Evolutionary conservation across 2,888 invertebrate species (phyloP).

Genomic region (Synergus gifuensis): DNA sequence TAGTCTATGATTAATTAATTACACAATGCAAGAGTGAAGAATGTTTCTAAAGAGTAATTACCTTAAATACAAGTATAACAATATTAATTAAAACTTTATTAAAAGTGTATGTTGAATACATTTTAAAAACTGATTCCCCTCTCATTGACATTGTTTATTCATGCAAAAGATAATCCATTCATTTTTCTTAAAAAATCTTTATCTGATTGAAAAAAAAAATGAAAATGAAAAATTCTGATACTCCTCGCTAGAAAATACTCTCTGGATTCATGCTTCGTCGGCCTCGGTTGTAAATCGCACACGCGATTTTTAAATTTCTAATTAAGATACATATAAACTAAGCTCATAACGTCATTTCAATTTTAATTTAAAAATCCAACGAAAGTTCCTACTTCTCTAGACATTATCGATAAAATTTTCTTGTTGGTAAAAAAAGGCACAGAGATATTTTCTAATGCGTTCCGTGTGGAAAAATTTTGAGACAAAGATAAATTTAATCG

Average conservation of each 20-base stretch:
- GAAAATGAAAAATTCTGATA: not conserved
- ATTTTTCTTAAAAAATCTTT: not conserved
- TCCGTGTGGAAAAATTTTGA: too few species aligned
- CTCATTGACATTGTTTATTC: not conserved
- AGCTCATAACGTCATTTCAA: not conserved
- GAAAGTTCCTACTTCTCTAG: not conserved
- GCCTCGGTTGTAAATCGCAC: not conserved
- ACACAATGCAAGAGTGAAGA: not conserved
- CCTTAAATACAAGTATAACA: not conserved
- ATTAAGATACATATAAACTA: not conserved
- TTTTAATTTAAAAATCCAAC: not conserved
- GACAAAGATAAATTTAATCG: too few species aligned
- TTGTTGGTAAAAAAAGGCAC: not conserved
- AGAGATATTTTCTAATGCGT: too few species aligned
- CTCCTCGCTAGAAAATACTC: not conserved
- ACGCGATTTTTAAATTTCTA: slow-evolving; percentile 1
- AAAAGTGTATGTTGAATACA: not conserved
- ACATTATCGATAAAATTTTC: not conserved
- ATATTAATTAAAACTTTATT: not conserved
- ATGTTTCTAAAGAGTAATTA: not conserved
- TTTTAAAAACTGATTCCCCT: not conserved
- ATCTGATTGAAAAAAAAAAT: too few species aligned
- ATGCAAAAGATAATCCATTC: not conserved
- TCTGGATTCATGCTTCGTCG: not conserved
- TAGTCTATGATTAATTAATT: not conserved